Evolutionary conservation across 2,113 vertebrate genomes (phyloP), one percentile per base, ranked within the genome.

Genomic region (Pampusana beccarii): DNA sequence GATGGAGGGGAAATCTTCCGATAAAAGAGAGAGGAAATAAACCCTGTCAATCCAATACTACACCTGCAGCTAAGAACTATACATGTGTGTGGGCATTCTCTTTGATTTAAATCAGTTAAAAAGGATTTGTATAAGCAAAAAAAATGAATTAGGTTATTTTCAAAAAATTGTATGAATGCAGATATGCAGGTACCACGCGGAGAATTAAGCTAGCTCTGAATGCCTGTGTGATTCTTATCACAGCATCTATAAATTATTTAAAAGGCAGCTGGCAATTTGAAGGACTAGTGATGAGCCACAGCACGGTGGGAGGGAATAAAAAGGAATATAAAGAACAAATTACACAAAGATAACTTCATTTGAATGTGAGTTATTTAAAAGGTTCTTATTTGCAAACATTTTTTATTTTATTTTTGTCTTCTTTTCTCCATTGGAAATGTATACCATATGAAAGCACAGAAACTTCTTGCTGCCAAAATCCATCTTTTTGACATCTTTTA

Each of bases 111-210:
- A 46, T 18, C 10, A 28, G 12, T 48, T 72, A 10, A 75, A 85
- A 81, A 42, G 8, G 25, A 33, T 44, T 51, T 57, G 29, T 4
- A 20, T 7, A 26, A 51, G 36, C 5, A 80, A 80, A 57, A 42
- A 40, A n/a, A 10, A 31, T 38, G 14, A 75, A 70, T 40, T 60
- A 71, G 15, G 38, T 13, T 51, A 24, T 80, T 61, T 24, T 2
- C 0, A 13, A 13, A 40, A 20, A 58, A 19, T 20, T 16, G 4
- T 54, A 1, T 34, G 44, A 16, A 31, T 38, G 8, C 10, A 53
- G 29, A 34, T 70, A 34, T 10, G 16, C 46, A 62, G 24, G 13
- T 11, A 24, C 1, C 33, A 14, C 11, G 42, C 13, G 40, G 33
- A 69, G 15, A 83, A 53, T 72, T 74, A 91, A 78, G 18, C 23